Base-by-base conservation (phyloP, 2,113 vertebrate genomes). In the Bostrychus sinensis region DNA sequence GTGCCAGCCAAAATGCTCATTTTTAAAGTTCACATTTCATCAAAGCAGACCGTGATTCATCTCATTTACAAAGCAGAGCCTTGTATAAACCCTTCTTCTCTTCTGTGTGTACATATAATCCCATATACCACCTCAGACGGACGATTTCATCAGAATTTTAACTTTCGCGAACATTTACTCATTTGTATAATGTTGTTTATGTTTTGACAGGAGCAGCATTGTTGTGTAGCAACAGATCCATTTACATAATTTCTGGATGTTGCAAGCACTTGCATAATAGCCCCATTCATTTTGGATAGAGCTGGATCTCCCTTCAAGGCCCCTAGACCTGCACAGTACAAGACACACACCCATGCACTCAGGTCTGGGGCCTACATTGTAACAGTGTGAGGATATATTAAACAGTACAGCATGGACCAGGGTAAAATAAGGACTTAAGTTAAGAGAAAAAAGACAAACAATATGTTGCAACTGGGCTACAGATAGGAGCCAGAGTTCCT, bases 211-310 rank as follows among this genome's bases (percentile, higher is more conserved):
- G 79, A 82, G 72, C 46, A 70, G 81, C 72, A 86, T 89, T 86
- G 89, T 89, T 88, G 84, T 86, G 76, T 89, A 89, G 91, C 89
- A 91, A 92, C 84, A 4, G 58, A 81, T 34, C 68, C 77, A 90
- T 90, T 92, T 90, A 91, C 84, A 89, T 91, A 86, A 92, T 91
- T 89, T 86, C 74, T 86, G 77, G 66, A 80, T 91, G 86, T 82
- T 76, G 81, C 89, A 87, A 91, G 88, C 77, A 76, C 86, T 89
- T 90, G 87, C 86, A 87, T 92, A 91, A 93, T 73, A 63, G 50
- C 68, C 59, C 78, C 75, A 84, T 92, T 90, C 72, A 85, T 86
- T n/a, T 86, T 89, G 75, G 71, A 85, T 79, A 66, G 82, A 89
- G 85, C 76, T 78, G 69, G 66, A 73, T 82, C 77, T 86, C 86